Base-by-base conservation (phyloP, 2,113 vertebrate genomes). In the Pantherophis guttatus region DNA sequence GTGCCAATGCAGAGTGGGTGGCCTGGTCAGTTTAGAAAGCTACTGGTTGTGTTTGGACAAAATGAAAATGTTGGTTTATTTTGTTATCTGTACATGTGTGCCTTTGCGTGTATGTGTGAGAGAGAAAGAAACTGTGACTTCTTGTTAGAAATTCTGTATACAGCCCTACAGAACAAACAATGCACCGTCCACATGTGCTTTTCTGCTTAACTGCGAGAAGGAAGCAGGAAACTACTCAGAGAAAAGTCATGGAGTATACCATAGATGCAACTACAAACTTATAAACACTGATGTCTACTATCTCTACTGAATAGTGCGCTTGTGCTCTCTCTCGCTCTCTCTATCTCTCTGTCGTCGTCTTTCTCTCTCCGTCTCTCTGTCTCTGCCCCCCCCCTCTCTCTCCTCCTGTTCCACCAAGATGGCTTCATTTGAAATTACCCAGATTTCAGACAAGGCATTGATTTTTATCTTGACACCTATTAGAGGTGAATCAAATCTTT, bases 391-490 rank as follows among this genome's bases (percentile, higher is more conserved):
- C 1, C 6, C 21, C 57, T 23, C 11, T 54, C 90, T 48, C 24
- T 0, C 0, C 1, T 0, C 81, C 12, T 0, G 94, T 92, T 92
- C 70, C 0, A 12, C 87, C 70, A 94, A 95, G 91, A 23, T 24
- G 33, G 19, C 15, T 57, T n/a, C 48, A 39, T 95, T 94, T 86
- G 65, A 96, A 94, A 93, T 96, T 91, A 91, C 93, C 59, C 62
- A n/a, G 48, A 93, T 93, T 96, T 95, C 94, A 97, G 95, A 92
- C 95, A 96, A 94, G 91, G 87, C 93, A 94, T 95, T 97, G 97
- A 96, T 97, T 97, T 81, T 95, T 96, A 94, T 96, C 94, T 95
- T 97, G 97, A 96, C 96, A 96, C 96, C 96, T 97, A 94, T 97
- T 97, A 97, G 94, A 96, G 48, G 13, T 55, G 15, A 96, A 96